Percentiles rank a stretch among this genome's conserved stretches.
Evolutionary conservation across 1,140 invertebrate genomes (phyloP).

Genomic region (Chymomyza costata): DNA sequence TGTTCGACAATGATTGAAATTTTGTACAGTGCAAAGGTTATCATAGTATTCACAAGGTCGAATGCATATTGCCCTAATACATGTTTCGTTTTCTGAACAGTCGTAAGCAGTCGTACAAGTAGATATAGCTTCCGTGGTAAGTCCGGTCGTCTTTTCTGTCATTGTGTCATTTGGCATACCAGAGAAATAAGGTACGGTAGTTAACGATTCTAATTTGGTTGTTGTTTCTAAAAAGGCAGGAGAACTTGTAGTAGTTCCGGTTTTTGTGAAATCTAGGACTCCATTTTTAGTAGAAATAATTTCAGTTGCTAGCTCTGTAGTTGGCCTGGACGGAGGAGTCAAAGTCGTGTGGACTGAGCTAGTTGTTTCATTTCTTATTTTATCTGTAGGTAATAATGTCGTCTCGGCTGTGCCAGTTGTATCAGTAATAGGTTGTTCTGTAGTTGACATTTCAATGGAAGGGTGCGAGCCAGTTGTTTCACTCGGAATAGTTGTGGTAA

Average conservation of each 20-base stretch:
- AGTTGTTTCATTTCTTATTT: too few relatives aligned
- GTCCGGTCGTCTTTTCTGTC: slow-evolving; percentile 1
- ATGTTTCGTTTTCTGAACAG: slow-evolving; percentile 77
- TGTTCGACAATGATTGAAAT: slow-evolving; percentile 74
- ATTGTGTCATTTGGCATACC: slow-evolving; percentile 21
- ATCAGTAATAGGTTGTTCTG: too few relatives aligned
- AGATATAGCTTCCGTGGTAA: slow-evolving; percentile 6
- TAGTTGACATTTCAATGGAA: too few relatives aligned
- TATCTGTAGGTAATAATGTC: too few relatives aligned
- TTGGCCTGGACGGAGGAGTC: too few relatives aligned
- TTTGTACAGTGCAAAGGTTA: slow-evolving; percentile 55
- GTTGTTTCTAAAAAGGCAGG: slow-evolving; percentile 14
- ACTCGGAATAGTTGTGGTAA: too few relatives aligned
- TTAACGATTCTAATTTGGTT: slow-evolving; percentile 1
- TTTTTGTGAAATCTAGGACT: too few relatives aligned
- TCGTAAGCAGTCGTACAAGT: slow-evolving; percentile 67
- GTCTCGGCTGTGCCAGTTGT: too few relatives aligned
- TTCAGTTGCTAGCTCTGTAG: too few relatives aligned
- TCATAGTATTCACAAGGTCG: slow-evolving; percentile 77
- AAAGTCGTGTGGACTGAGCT: too few relatives aligned
- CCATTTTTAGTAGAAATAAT: too few relatives aligned
- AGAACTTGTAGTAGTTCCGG: slow-evolving; percentile 5
- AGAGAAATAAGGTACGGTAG: slow-evolving; percentile 6
- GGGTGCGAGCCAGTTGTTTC: too few relatives aligned
- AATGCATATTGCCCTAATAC: slow-evolving; percentile 77